Base-by-base conservation (phyloP, 1,140 invertebrate species). In the Lamellibrachia luymesi region DNA sequence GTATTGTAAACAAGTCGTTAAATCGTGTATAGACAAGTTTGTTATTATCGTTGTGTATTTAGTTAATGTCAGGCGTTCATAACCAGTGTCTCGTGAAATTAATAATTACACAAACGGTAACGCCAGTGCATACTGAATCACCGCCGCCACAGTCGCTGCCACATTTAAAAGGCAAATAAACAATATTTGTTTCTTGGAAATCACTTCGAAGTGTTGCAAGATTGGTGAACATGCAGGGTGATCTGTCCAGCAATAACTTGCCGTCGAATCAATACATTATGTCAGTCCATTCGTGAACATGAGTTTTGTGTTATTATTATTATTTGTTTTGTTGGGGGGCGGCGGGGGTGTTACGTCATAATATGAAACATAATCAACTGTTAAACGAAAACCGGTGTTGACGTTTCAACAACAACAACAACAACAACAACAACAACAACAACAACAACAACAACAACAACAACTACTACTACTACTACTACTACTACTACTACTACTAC, bases 121-220 rank as follows among this genome's bases (percentile, higher is more conserved):
- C 64, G 64, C 25, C 64, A 22, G 13, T 22, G 64, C 64, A 80
- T 80, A 80, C 2, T 22, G 17, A 6, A 80, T 80, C 64, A 22
- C 25, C 2, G 64, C 64, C 64, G 64, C 64, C 13, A 10, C 17
- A 80, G 13, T 2, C 2, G 0, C 2, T 80, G 64, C 25, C 64
- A 80, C 64, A 80, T 80, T 80, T 80, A 80, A 80, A 80, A 80
- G 64, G 64, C 64, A 80, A 80, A 80, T 80, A 80, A 80, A 80
- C 64, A 80, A 22, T 80, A 38, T 38, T 10, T 22, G 64, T 80
- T 80, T 17, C 64, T 80, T 6, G 13, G 64, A 80, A 80, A 80
- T 38, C 38, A 38, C 38, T 0, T 38, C 38, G 38, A 38, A 22
- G 64, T 80, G 64, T 80, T 4, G 38, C 0, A 38, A 38, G 38